A percentile compares a stretch with the other conserved stretches of the same genome.
phyloP scores from a whole-genome alignment of 1,140 invertebrate species.

The Atta texana region DNA sequence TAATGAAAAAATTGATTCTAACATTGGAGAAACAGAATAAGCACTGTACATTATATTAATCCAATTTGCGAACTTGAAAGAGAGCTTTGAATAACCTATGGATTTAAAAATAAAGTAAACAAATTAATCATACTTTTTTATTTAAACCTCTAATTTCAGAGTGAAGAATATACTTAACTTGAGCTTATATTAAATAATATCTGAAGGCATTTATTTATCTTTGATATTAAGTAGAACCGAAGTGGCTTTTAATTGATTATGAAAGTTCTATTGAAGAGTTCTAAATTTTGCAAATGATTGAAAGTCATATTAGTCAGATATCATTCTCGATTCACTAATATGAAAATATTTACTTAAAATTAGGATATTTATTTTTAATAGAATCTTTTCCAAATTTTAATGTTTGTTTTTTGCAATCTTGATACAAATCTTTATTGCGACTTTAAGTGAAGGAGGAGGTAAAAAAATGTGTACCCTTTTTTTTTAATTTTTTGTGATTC shows the following conservation, averaged over 20 bases:
- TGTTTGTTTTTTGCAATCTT: too few species aligned
- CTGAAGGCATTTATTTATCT: background rate
- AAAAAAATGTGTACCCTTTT: too few species aligned
- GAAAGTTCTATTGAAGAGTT: background rate
- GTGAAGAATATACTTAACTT: background rate
- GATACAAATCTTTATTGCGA: too few species aligned
- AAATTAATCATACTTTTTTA: background rate
- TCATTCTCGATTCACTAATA: too few species aligned
- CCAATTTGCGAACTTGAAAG: background rate
- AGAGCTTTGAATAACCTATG: background rate
- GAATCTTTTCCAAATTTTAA: too few species aligned
- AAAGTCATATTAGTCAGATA: background rate
- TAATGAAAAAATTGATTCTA: background rate
- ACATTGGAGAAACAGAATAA: background rate
- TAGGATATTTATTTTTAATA: too few species aligned
- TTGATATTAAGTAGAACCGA: background rate
- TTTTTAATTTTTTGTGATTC: too few species aligned
- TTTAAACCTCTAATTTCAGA: background rate
- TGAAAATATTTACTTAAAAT: too few species aligned
- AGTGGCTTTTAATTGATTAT: background rate
- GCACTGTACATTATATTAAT: background rate
- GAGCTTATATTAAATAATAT: background rate
- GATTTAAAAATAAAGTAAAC: slow-evolving; percentile 1
- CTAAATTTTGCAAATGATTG: background rate
- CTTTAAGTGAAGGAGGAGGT: too few species aligned